Conservation (phyloP, 2,888 invertebrate species). For the Microdon myrmicae region DNA sequence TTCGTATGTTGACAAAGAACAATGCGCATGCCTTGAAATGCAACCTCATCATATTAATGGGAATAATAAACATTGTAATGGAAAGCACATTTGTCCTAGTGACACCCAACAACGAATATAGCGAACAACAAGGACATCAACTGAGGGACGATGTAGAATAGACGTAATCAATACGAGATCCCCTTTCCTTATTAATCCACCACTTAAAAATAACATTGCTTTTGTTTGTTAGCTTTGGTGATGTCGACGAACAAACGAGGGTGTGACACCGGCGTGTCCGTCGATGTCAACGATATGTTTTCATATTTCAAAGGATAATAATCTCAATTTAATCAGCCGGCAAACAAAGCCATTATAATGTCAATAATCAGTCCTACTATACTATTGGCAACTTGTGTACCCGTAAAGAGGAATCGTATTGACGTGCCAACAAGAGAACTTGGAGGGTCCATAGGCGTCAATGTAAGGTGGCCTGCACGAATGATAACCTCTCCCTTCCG, state of each 20-base stretch:
- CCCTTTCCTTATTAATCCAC: slow-evolving; percentile 49
- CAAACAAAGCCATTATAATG: slow-evolving; percentile 52
- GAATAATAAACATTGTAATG: slow-evolving; percentile 51
- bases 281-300: slow-evolving; percentile 38
- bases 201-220: slow-evolving; percentile 49
- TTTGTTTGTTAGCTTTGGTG: slow-evolving; percentile 39
- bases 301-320: slow-evolving; percentile 49
- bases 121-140: too few species aligned
- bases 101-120: too few species aligned
- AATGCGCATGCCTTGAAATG: too few species aligned
- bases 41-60: slow-evolving; percentile 46
- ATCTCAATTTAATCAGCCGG: slow-evolving; percentile 47
- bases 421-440: too few species aligned
- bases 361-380: slow-evolving; percentile 51
- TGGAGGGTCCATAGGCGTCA: too few species aligned
- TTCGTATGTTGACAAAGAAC: too few species aligned
- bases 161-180: slow-evolving; percentile 47
- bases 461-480: too few species aligned
- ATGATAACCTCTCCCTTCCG: too few species aligned
- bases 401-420: too few species aligned
- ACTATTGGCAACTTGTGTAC: slow-evolving; percentile 42
- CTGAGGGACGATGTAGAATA: too few species aligned
- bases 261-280: slow-evolving; percentile 46
- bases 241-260: slow-evolving; percentile 48
- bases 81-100: too few species aligned